Conservation (phyloP, 2,797 vertebrate genomes). For the Chloroceryle inda region DNA sequence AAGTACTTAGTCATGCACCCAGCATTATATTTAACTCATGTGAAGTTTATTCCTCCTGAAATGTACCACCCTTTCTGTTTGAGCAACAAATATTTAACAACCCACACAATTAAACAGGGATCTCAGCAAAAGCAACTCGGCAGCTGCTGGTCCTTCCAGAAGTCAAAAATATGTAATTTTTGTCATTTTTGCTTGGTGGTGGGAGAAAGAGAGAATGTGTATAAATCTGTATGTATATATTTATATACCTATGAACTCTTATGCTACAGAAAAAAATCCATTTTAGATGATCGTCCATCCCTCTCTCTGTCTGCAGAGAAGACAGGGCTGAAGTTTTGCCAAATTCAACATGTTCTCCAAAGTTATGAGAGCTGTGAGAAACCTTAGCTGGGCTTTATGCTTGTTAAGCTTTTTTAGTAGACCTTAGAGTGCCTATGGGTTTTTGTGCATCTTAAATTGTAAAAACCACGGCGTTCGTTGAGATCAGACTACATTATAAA, state of each 20-base stretch:
- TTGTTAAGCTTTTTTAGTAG: slow-evolving; percentile 43
- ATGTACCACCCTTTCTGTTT: not conserved
- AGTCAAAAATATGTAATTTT: not conserved
- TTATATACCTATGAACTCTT: not conserved
- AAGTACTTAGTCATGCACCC: slow-evolving; percentile 20
- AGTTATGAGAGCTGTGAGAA: not conserved
- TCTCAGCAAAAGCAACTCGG: not conserved
- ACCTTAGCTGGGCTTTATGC: slow-evolving; percentile 1
- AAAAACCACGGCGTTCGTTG: accelerated
- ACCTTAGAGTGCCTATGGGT: not conserved
- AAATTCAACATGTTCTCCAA: slow-evolving; percentile 46
- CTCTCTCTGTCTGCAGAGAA: not conserved
- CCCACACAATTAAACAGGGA: not conserved
- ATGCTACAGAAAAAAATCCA: not conserved
- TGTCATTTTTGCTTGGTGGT: not conserved
- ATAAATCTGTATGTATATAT: not conserved
- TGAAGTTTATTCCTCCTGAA: not conserved
- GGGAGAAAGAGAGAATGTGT: not conserved
- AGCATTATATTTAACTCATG: not conserved
- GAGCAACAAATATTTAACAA: not conserved
- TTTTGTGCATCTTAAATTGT: not conserved
- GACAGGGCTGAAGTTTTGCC: not conserved
- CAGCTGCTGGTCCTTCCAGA: not conserved
- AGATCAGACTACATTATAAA: not conserved
- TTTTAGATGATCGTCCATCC: not conserved